A percentile compares a stretch with the other conserved stretches of the same genome.
These are phyloP conservation scores for Heliocidaris erythrogramma DNA, from an alignment of 35 echinoderm and acorn worm genomes.

Conservation along the genomic window DNA sequence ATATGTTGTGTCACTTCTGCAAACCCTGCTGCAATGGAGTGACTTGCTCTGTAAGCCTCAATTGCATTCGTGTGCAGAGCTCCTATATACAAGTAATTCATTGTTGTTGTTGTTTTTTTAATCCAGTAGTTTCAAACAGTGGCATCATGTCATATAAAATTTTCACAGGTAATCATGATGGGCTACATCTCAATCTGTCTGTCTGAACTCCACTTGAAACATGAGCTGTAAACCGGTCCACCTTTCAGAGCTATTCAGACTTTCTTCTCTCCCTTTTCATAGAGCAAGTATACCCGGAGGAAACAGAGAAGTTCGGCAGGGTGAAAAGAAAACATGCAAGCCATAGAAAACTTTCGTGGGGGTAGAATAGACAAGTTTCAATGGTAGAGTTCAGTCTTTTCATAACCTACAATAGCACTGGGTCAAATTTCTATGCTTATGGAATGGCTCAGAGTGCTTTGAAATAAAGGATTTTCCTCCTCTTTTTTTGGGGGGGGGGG, in stretches of 20 bases:
- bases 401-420: background rate
- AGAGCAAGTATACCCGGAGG: constrained; percentile 8
- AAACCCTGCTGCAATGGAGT: background rate
- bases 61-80: background rate
- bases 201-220: background rate
- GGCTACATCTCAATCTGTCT: too few species aligned
- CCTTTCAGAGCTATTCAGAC: background rate
- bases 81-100: background rate
- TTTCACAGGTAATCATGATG: background rate
- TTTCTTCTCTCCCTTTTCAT: background rate
- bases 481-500: too few species aligned
- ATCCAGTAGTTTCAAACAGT: too few species aligned
- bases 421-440: constrained; percentile 11
- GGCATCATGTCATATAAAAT: background rate
- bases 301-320: constrained; percentile 11
- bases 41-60: background rate
- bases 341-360: constrained; percentile 24
- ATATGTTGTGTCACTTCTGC: background rate
- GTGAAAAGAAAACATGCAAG: constrained; percentile 29
- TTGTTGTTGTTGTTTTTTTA: background rate
- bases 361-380: constrained; percentile 38
- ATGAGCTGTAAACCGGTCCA: background rate
- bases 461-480: background rate
- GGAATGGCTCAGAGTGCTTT: background rate
- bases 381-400: constrained; percentile 13